Evolutionary conservation across 30 jellyfish, hydroid and myxozoan genomes (phyloP).

Genomic region (Clytia hemisphaerica): DNA sequence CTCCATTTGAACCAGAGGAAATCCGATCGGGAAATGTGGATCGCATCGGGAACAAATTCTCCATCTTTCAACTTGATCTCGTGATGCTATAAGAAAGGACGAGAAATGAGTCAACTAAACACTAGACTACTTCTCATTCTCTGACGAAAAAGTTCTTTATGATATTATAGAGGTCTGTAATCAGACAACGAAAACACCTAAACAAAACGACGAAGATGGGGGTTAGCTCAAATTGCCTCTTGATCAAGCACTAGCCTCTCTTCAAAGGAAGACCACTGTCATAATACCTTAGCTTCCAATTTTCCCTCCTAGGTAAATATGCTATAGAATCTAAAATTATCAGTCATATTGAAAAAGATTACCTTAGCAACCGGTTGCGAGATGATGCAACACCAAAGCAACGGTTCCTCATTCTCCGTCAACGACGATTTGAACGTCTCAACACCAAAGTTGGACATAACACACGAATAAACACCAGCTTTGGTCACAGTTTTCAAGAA

Average conservation of each 20-base stretch:
- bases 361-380: conserved; percentile 38
- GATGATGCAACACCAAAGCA: conserved; percentile 31
- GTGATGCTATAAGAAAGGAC: conserved; percentile 32
- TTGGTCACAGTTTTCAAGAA: not conserved
- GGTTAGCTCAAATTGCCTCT: no score
- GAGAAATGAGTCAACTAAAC: no score
- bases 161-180: no score
- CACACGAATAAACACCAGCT: conserved; percentile 36
- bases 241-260: no score
- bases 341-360: not conserved
- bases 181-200: no score
- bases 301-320: no score
- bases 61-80: conserved; percentile 30
- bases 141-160: no score
- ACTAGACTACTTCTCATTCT: no score
- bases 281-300: no score
- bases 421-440: conserved; percentile 13
- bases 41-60: conserved; percentile 25
- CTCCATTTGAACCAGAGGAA: conserved; percentile 39
- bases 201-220: no score
- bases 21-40: conserved; percentile 12
- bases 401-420: not conserved
- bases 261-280: no score
- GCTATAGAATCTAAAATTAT: no score
- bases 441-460: conserved; percentile 15